A percentile compares a stretch with the other conserved stretches of the same genome.
Evolutionary conservation across 2,113 vertebrate genomes (phyloP).

Genomic region (Petroica traversi): DNA sequence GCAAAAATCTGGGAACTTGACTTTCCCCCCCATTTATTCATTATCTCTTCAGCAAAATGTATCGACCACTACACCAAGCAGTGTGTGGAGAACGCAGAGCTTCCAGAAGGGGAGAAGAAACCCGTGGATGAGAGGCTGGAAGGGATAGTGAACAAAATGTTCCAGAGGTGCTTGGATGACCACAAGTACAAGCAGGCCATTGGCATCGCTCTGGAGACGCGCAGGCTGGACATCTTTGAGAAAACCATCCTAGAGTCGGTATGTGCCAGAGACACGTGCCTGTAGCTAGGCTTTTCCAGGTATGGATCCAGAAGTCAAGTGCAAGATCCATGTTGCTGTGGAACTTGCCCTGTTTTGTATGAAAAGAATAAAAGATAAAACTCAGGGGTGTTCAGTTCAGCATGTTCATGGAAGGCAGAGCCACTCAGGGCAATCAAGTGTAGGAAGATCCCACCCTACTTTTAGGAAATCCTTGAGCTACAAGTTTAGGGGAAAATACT

Average conservation of each 20-base stretch:
- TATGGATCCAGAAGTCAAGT: background rate
- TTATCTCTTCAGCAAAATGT: slow-evolving; percentile 86
- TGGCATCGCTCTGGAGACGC: slow-evolving; percentile 93
- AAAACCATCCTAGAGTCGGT: slow-evolving; percentile 92
- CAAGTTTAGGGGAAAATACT: background rate
- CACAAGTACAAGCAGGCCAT: slow-evolving; percentile 99
- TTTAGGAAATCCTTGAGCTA: background rate
- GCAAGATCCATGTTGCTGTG: background rate
- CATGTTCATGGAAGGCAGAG: background rate
- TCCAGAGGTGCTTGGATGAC: slow-evolving; percentile 93
- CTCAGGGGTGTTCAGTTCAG: background rate
- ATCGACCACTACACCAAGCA: slow-evolving; percentile 98
- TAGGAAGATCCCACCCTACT: background rate
- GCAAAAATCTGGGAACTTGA: background rate
- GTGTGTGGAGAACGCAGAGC: slow-evolving; percentile 94
- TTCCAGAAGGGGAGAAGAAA: slow-evolving; percentile 92
- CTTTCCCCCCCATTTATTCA: background rate
- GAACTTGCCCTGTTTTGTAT: background rate
- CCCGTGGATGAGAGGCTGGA: slow-evolving; percentile 92
- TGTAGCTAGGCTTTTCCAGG: background rate
- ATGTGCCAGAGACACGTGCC: slow-evolving; percentile 15
- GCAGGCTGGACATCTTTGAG: slow-evolving; percentile 94
- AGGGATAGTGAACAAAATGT: slow-evolving; percentile 99
- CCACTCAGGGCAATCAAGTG: background rate
- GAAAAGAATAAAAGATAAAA: background rate